Percentiles rank a stretch among this genome's conserved stretches.
Evolutionary conservation across 2,113 vertebrate species (phyloP).

Genomic region (Poicephalus gulielmi): DNA sequence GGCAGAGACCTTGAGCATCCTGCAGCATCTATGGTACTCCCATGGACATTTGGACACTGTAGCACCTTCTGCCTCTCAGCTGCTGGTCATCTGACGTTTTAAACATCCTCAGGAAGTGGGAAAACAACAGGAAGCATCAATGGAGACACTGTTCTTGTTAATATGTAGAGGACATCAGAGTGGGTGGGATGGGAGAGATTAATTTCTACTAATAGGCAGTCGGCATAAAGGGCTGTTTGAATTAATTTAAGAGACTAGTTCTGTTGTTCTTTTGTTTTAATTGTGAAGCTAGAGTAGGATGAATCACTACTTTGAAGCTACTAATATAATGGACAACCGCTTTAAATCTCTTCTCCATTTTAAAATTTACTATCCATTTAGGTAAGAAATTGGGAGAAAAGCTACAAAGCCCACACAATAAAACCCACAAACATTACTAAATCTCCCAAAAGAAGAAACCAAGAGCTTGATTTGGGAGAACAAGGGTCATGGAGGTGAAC

Average conservation of each 20-base stretch:
- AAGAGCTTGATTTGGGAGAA: not conserved
- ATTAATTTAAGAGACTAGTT: not conserved
- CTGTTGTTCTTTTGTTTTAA: slow-evolving; percentile 42
- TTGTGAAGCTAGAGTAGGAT: slow-evolving; percentile 14
- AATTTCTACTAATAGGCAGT: slow-evolving; percentile 12
- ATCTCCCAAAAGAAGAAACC: not conserved
- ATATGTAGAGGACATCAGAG: not conserved
- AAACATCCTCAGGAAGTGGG: not conserved
- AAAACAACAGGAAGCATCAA: not conserved
- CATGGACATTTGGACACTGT: not conserved
- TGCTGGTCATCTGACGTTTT: not conserved
- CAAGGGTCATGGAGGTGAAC: not conserved
- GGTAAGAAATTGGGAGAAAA: not conserved
- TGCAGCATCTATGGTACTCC: not conserved
- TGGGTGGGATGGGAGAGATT: not conserved
- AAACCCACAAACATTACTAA: not conserved
- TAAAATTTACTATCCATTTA: not conserved
- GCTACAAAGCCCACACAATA: not conserved
- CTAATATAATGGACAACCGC: not conserved
- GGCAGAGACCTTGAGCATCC: not conserved
- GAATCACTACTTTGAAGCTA: not conserved
- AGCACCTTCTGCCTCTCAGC: not conserved
- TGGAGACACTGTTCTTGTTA: not conserved
- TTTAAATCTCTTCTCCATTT: not conserved
- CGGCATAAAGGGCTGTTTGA: slow-evolving; percentile 4